Conservation (phyloP, 2,113 vertebrate species). For the Tachysurus vachellii region DNA sequence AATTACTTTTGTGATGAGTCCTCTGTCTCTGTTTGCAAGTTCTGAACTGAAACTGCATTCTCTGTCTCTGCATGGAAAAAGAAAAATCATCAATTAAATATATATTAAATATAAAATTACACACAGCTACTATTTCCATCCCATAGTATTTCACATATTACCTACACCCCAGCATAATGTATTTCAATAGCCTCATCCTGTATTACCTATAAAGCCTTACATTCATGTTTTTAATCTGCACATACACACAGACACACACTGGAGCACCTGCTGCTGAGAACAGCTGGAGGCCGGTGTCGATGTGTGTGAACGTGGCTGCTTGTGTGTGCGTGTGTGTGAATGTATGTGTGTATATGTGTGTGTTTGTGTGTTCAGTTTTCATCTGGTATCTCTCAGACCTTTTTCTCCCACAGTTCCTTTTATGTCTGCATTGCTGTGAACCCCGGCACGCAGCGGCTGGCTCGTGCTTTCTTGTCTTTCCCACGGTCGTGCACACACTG, state of each 20-base stretch:
- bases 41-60: not conserved
- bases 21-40: not conserved
- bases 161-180: not conserved
- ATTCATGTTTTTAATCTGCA: not conserved
- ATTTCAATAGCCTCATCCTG: not conserved
- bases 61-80: not conserved
- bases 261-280: constrained; percentile 74
- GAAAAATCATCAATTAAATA: not conserved
- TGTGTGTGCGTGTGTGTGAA: constrained; percentile 26
- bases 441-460: constrained; percentile 18
- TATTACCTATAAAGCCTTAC: constrained; percentile 8
- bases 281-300: constrained; percentile 70
- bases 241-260: constrained; percentile 28
- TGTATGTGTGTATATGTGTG: constrained; percentile 8
- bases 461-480: constrained; percentile 16
- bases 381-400: constrained; percentile 36
- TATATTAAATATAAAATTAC: not conserved
- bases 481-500: constrained; percentile 26
- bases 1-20: not conserved
- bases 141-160: not conserved
- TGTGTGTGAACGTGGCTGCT: constrained; percentile 53
- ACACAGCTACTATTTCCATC: not conserved
- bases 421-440: constrained; percentile 29
- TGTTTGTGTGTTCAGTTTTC: constrained; percentile 36
- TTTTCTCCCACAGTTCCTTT: constrained; percentile 39